Evolutionary conservation across 2,113 vertebrate species (phyloP), one percentile per base, ranked within the genome.

Genomic region (Dascyllus trimaculatus): DNA sequence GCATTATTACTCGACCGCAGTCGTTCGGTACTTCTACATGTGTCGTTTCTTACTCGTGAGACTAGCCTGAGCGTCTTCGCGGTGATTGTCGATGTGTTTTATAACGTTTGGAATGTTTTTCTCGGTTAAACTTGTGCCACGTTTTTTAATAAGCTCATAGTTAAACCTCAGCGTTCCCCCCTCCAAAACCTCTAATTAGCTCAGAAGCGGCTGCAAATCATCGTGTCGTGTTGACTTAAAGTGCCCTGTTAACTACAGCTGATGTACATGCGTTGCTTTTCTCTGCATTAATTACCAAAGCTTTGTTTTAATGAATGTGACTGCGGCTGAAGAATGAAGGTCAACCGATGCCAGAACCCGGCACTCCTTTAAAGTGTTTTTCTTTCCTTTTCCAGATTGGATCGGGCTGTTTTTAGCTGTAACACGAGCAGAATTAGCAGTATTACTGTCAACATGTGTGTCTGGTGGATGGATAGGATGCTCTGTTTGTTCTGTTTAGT

Each of bases 21-120:
- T 67, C 40, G 63, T 80, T 76, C 89, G 91, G 86, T 95, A 94
- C 93, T 95, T 93, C 94, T 96, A 84, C 91, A 80, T 94, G 92
- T 95, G 90, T 96, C 95, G 95, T 97, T 97, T 97, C 95, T n/a
- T 97, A 95, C 94, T 90, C 93, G 90, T 89, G 80, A 92, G 91
- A 94, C 93, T 93, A 94, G 81, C 94, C 79, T 83, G 75, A 92
- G 94, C 93, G 93, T 95, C 91, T 94, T 92, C 93, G 89, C 91
- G 79, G 87, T 94, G 94, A 94, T 82, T 94, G 86, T 85, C 85
- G 69, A 87, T 92, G 88, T 93, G 0, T 71, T 91, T 95, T 94
- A 78, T 92, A 89, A 85, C 89, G 80, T 91, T 80, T 73, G 83
- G 81, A 93, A 75, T 77, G 84, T 87, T 93, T 85, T 74, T 88